A percentile compares a stretch with the other conserved stretches of the same genome.
Conservation (phyloP, 2,113 vertebrate genomes). For the Oryzias celebensis region DNA sequence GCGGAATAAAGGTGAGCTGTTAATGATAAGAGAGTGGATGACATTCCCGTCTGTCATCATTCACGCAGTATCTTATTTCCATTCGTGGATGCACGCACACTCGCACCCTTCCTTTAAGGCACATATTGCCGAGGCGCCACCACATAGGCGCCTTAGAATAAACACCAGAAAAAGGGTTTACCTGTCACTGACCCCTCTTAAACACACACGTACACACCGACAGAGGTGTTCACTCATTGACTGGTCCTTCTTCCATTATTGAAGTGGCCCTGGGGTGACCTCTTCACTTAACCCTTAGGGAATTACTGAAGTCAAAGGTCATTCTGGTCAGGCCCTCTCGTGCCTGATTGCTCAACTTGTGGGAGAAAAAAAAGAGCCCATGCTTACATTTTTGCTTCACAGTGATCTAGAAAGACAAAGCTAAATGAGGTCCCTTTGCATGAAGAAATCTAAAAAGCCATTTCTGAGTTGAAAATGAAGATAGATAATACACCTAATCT, state of each 20-base stretch:
- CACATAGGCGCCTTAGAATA: conserved; percentile 57
- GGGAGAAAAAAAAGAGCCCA: conserved; percentile 22
- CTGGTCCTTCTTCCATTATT: conserved; percentile 29
- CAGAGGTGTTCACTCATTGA: conserved; percentile 57
- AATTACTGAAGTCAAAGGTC: conserved; percentile 64
- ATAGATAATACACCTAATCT: conserved; percentile 10
- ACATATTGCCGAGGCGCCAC: conserved; percentile 34
- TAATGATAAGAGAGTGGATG: conserved; percentile 73
- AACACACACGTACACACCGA: conserved; percentile 21
- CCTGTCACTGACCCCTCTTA: conserved; percentile 58
- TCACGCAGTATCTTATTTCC: conserved; percentile 59
- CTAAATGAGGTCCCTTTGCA: conserved; percentile 25
- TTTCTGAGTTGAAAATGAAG: conserved; percentile 25
- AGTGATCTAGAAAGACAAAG: conserved; percentile 42
- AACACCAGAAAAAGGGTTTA: conserved; percentile 62
- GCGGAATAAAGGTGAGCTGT: conserved; percentile 63
- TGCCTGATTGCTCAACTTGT: conserved; percentile 42
- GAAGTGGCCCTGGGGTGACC: conserved; percentile 59
- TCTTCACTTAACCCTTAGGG: conserved; percentile 60
- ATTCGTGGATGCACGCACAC: conserved; percentile 27
- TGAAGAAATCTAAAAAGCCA: conserved; percentile 35
- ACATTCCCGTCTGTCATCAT: conserved; percentile 73
- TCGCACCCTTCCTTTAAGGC: conserved; percentile 21
- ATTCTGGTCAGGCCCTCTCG: conserved; percentile 55
- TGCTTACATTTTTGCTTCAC: conserved; percentile 58